phyloP scores from a whole-genome alignment of 2,888 invertebrate species.

The Hirtodrosophila trivittata region DNA sequence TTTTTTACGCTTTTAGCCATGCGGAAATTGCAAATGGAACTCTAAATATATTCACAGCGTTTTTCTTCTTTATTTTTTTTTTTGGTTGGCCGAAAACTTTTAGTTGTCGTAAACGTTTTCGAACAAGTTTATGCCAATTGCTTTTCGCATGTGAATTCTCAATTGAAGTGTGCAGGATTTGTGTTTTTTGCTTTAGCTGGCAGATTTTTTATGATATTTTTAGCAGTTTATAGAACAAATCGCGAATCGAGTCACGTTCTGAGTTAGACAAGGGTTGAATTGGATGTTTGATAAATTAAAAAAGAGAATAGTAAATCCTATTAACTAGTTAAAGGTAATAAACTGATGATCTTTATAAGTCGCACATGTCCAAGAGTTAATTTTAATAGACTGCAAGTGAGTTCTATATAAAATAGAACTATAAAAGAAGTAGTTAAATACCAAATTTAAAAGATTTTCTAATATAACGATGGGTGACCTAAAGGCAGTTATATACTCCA shows the following conservation, averaged over 20 bases:
- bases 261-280: no score
- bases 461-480: no score
- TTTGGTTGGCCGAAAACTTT: constrained; percentile 36
- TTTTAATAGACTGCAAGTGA: no score
- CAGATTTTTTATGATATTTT: constrained; percentile 1
- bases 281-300: no score
- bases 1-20: constrained; percentile 24
- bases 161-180: constrained; percentile 5
- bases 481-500: no score
- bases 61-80: constrained; percentile 7
- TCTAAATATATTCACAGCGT: constrained; percentile 29
- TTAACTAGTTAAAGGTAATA: no score
- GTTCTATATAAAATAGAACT: no score
- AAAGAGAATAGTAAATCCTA: no score
- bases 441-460: no score
- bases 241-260: background rate
- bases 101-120: constrained; percentile 51
- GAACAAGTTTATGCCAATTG: constrained; percentile 30
- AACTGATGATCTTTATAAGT: no score
- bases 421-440: no score
- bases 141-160: constrained; percentile 1
- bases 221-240: background rate
- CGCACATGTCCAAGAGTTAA: no score
- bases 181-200: constrained; percentile 1
- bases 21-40: constrained; percentile 28